Conservation (phyloP, 2,888 invertebrate genomes). For the Troides helena region DNA sequence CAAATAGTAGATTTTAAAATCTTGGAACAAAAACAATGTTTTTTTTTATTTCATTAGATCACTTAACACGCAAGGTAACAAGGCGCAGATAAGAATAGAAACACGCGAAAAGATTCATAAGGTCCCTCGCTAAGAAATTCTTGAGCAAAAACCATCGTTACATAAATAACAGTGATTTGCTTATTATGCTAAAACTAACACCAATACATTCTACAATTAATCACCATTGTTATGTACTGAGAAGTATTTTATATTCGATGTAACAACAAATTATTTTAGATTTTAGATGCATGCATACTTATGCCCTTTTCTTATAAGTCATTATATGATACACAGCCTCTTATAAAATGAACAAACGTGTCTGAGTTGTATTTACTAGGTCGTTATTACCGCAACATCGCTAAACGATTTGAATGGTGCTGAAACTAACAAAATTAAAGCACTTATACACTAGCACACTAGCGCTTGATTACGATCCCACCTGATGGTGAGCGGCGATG, state of each 20-base stretch:
- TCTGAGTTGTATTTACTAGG: too few relatives aligned
- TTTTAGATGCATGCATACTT: too few relatives aligned
- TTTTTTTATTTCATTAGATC: conserved; percentile 10
- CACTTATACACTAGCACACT: too few relatives aligned
- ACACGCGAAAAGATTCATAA: conserved; percentile 20
- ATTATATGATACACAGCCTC: too few relatives aligned
- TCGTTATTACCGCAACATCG: too few relatives aligned
- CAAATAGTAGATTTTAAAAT: conserved; percentile 3
- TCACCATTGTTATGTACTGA: not conserved
- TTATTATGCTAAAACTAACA: not conserved
- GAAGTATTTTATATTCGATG: not conserved
- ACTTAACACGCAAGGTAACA: conserved; percentile 5
- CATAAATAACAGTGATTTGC: not conserved
- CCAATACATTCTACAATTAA: not conserved
- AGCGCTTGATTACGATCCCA: too few relatives aligned
- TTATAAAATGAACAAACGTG: too few relatives aligned
- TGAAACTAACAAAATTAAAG: too few relatives aligned
- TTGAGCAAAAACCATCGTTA: not conserved
- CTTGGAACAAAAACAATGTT: conserved; percentile 6
- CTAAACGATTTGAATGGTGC: too few relatives aligned
- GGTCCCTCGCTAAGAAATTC: conserved; percentile 5
- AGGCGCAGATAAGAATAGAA: conserved; percentile 20
- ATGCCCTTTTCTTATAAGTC: too few relatives aligned
- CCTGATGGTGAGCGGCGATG: too few relatives aligned
- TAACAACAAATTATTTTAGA: not conserved